Evolutionary conservation across 2,888 invertebrate genomes (phyloP), one percentile per base, ranked within the genome.

Genomic region (Cepaea hortensis): DNA sequence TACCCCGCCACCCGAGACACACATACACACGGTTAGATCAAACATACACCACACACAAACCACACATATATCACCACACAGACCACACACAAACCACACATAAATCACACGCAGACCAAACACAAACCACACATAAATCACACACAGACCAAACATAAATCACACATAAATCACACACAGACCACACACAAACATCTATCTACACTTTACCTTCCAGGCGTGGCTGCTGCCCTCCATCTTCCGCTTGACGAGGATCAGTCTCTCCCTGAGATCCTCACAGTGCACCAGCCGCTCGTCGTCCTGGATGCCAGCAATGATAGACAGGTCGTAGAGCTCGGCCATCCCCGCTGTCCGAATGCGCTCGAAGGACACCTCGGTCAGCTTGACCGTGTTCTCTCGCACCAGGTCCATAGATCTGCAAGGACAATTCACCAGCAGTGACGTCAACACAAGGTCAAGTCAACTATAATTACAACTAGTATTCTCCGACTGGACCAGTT

Each of bases 191-290:
- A 48, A 48, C 48, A 75, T 46, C 6, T 3, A 76, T 11, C 76
- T 50, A 18, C 55, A 55, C 9, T 1, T 62, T 62, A 81, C 81
- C 70, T 80, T 73, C 68, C 80, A 81, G 20, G 50, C 81, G 68
- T 82, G 18, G 48, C 73, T 55, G 15, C 72, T 68, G 46, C 81
- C 81, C 55, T 75, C 65, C 83, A 82, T 48, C 20, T 86, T 86
- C 72, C 86, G 83, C 72, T 83, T 86, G 50, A 83, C 70, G n/a
- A 82, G 79, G 35, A 83, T 79, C 61, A 86, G 76, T 23, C 86
- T 61, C 50, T 83, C 61, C 9, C 82, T 9, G 5, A 86, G 48
- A 76, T 83, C 86, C 18, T 86, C 86, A 3, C 20, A 18, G n/a
- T 62, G 55, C 15, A 18, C 46, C n/a, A 86, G 62, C 6, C 23